A percentile compares a stretch with the other conserved stretches of the same genome.
Evolutionary conservation across 2,888 invertebrate genomes (phyloP).

Genomic region (Creontiades dilutus): DNA sequence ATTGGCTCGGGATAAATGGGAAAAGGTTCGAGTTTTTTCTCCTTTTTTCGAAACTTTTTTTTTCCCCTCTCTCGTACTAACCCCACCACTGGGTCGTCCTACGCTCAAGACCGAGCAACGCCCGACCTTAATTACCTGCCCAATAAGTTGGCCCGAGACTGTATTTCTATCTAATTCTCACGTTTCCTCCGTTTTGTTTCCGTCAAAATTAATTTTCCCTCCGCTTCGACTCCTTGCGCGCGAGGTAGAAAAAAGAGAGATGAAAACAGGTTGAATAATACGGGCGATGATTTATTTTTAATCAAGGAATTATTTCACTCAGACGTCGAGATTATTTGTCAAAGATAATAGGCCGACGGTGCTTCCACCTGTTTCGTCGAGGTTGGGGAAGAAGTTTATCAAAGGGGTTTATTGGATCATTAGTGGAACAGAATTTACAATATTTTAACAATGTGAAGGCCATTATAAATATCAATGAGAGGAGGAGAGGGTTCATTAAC

Average conservation of each 20-base stretch:
- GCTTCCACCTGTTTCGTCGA: conserved; percentile 1
- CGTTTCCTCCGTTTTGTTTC: conserved; percentile 6
- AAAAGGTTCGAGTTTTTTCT: conserved; percentile 25
- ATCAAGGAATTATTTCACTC: conserved; percentile 39
- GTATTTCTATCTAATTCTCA: conserved; percentile 39
- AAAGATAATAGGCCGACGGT: conserved; percentile 23
- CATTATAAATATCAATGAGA: conserved; percentile 9
- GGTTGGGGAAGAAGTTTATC: conserved; percentile 1
- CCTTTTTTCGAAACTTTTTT: background rate
- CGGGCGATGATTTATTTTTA: conserved; percentile 30
- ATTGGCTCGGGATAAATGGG: conserved; percentile 41
- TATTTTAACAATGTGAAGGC: background rate
- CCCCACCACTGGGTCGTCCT: background rate
- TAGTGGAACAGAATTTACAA: background rate
- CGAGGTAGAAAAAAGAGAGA: background rate
- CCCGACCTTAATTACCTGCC: conserved; percentile 18
- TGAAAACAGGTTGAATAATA: background rate
- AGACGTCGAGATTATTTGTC: conserved; percentile 42
- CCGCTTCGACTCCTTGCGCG: background rate
- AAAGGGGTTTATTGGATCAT: conserved; percentile 40
- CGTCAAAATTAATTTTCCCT: conserved; percentile 1
- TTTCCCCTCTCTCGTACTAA: background rate
- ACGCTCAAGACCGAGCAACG: background rate
- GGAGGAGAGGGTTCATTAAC: background rate
- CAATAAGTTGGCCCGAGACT: background rate